phyloP scores from a whole-genome alignment of 2,113 vertebrate species.

The Sturnira hondurensis region DNA sequence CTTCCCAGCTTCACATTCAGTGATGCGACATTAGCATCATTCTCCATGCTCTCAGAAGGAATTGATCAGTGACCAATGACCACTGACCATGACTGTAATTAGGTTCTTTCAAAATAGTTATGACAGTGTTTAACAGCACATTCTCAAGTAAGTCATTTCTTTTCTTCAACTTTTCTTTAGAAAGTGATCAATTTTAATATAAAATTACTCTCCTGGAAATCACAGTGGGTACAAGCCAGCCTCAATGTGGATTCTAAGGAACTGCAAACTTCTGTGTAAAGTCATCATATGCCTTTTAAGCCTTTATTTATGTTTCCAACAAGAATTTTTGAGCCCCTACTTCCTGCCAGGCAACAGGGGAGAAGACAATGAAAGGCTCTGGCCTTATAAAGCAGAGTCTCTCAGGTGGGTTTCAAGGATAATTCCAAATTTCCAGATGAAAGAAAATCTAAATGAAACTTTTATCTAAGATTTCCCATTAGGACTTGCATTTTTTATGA shows the following conservation, averaged over 20 bases:
- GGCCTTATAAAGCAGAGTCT: not conserved
- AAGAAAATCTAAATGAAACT: not conserved
- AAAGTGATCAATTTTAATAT: not conserved
- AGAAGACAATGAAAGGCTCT: not conserved
- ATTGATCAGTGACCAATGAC: not conserved
- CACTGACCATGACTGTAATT: not conserved
- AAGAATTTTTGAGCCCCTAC: not conserved
- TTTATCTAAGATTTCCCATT: not conserved
- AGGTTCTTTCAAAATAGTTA: not conserved
- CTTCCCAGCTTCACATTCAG: not conserved
- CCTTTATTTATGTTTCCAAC: not conserved
- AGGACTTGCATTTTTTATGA: not conserved
- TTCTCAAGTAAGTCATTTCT: not conserved
- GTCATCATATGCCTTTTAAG: not conserved
- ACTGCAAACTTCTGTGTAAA: not conserved
- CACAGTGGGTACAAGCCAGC: not conserved
- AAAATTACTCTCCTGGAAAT: not conserved
- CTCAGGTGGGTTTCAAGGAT: not conserved
- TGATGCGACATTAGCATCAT: not conserved
- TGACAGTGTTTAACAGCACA: not conserved
- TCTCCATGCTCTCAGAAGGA: not conserved
- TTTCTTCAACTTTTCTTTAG: constrained; percentile 26
- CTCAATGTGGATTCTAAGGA: not conserved
- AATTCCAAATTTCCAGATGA: not conserved
- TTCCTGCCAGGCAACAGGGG: not conserved